These are phyloP conservation scores for Diogma glabrata DNA, from an alignment of 2,888 invertebrate genomes.

Conservation along the genomic window DNA sequence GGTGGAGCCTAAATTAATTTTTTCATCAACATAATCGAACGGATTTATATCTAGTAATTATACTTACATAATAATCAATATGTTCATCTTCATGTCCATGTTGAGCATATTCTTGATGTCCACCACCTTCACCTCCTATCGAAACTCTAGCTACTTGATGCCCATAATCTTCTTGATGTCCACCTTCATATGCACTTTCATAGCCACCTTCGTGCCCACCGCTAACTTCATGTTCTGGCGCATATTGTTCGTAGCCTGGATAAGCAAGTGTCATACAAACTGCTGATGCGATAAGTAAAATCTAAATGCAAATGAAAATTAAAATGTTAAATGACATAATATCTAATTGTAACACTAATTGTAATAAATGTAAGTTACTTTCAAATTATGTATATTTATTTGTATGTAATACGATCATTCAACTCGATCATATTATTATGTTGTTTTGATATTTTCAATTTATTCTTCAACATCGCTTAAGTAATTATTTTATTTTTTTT, in stretches of 20 bases:
- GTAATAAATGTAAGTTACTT: too few relatives aligned
- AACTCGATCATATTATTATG: too few relatives aligned
- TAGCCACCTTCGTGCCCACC: slow-evolving; percentile 20
- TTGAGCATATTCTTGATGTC: slow-evolving; percentile 14
- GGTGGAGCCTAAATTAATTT: slow-evolving; percentile 52
- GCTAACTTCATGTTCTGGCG: slow-evolving; percentile 15
- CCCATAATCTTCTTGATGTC: slow-evolving; percentile 26
- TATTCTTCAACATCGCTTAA: too few relatives aligned
- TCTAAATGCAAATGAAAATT: slow-evolving; percentile 27
- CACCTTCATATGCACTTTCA: slow-evolving; percentile 22
- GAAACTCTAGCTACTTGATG: slow-evolving; percentile 30
- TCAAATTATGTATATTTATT: too few relatives aligned
- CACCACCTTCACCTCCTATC: slow-evolving; percentile 24
- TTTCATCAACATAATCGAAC: too few relatives aligned
- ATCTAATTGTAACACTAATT: too few relatives aligned
- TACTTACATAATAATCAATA: slow-evolving; percentile 52
- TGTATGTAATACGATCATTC: too few relatives aligned
- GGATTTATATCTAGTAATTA: too few relatives aligned
- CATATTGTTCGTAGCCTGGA: slow-evolving; percentile 33
- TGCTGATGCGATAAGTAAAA: slow-evolving; percentile 34
- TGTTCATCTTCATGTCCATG: slow-evolving; percentile 39
- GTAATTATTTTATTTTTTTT: too few relatives aligned
- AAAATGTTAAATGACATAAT: too few relatives aligned
- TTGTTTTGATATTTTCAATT: too few relatives aligned
- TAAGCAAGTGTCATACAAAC: slow-evolving; percentile 33